Conservation (phyloP, 2,113 vertebrate genomes). For the Rhineura floridana region DNA sequence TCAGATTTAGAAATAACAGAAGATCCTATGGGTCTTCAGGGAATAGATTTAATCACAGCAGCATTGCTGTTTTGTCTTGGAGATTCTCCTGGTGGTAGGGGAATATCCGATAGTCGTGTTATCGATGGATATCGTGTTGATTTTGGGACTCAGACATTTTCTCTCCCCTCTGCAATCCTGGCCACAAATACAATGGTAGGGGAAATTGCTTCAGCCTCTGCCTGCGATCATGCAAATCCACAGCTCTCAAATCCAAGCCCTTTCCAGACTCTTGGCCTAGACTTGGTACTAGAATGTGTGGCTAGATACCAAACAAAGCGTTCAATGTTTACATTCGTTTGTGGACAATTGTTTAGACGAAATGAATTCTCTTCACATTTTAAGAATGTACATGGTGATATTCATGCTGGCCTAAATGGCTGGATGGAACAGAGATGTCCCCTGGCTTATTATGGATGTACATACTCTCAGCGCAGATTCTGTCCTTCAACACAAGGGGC, state of each 20-base stretch:
- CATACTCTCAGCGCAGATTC: slow-evolving; percentile 94
- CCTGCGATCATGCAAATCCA: slow-evolving; percentile 94
- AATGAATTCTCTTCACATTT: slow-evolving; percentile 98
- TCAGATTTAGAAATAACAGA: slow-evolving; percentile 91
- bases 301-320: slow-evolving; percentile 97
- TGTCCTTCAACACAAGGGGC: slow-evolving; percentile 87
- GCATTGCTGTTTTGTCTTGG: slow-evolving; percentile 94
- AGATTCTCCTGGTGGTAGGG: slow-evolving; percentile 91
- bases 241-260: slow-evolving; percentile 95
- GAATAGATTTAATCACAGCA: slow-evolving; percentile 94
- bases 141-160: slow-evolving; percentile 96
- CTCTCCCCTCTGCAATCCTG: slow-evolving; percentile 92
- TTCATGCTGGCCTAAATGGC: slow-evolving; percentile 96
- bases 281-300: slow-evolving; percentile 91
- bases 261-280: slow-evolving; percentile 91
- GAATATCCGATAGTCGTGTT: slow-evolving; percentile 91
- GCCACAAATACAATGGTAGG: slow-evolving; percentile 97
- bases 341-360: slow-evolving; percentile 94
- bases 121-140: slow-evolving; percentile 86
- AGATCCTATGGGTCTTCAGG: slow-evolving; percentile 92
- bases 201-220: slow-evolving; percentile 95
- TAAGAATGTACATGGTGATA: slow-evolving; percentile 96
- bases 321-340: slow-evolving; percentile 98
- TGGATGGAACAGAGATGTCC: slow-evolving; percentile 99
- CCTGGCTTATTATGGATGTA: slow-evolving; percentile 96